Conservation (phyloP, 2,888 invertebrate species). For the Aphidius colemani region DNA sequence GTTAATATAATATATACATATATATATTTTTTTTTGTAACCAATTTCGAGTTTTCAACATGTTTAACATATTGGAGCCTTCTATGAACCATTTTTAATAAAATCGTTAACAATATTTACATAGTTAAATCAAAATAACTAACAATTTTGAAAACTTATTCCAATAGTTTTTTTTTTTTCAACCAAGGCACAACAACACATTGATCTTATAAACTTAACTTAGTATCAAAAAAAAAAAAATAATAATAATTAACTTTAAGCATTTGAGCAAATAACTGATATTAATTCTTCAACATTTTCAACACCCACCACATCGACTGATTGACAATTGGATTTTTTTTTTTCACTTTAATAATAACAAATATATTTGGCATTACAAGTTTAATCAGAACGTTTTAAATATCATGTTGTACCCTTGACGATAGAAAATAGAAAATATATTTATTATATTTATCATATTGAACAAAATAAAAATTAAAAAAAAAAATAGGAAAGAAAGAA, state of each 20-base stretch:
- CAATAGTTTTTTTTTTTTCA: not conserved
- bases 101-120: too few relatives aligned
- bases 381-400: slow-evolving; percentile 35
- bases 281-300: not conserved
- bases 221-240: not conserved
- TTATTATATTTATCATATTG: not conserved
- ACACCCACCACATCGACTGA: not conserved
- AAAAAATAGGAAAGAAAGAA: slow-evolving; percentile 11
- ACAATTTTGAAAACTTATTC: not conserved
- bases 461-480: slow-evolving; percentile 9
- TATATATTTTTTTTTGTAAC: too few relatives aligned
- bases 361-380: slow-evolving; percentile 48
- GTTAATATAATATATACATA: too few relatives aligned
- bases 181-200: not conserved
- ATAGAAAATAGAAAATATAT: not conserved
- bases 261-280: slow-evolving; percentile 12
- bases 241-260: too few relatives aligned
- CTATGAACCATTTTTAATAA: too few relatives aligned
- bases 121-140: too few relatives aligned
- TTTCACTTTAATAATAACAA: slow-evolving; percentile 19
- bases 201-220: not conserved
- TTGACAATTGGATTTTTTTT: not conserved
- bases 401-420: slow-evolving; percentile 15
- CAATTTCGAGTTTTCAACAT: too few relatives aligned
- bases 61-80: too few relatives aligned